These are phyloP conservation scores for Cyanistes caeruleus DNA, from an alignment of 2,113 vertebrate genomes.

Conservation along the genomic window DNA sequence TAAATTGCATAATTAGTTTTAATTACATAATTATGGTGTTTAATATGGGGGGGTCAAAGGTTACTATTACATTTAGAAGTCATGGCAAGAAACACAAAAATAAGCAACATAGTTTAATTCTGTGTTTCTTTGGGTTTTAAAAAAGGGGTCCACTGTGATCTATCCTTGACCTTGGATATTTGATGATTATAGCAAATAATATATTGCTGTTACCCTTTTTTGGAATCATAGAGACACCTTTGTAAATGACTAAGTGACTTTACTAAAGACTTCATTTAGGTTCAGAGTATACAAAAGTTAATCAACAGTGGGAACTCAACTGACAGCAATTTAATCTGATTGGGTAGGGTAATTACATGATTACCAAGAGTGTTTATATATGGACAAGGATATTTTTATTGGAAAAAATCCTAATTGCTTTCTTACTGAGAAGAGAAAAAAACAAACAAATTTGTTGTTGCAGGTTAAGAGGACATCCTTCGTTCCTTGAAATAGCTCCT, in stretches of 20 bases:
- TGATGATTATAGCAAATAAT: conserved; percentile 77
- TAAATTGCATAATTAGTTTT: conserved; percentile 97
- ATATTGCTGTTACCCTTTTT: conserved; percentile 66
- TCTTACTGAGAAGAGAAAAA: conserved; percentile 80
- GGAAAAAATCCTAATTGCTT: conserved; percentile 83
- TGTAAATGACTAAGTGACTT: conserved; percentile 79
- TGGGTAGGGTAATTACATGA: conserved; percentile 87
- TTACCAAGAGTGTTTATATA: conserved; percentile 86
- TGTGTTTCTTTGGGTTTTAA: conserved; percentile 69
- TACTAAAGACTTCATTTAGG: conserved; percentile 83
- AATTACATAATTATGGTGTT: conserved; percentile 94
- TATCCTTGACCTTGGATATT: conserved; percentile 81
- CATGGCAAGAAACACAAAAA: conserved; percentile 70
- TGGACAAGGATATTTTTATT: conserved; percentile 87
- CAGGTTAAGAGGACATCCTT: conserved; percentile 75
- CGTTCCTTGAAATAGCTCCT: conserved; percentile 63
- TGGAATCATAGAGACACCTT: conserved; percentile 80
- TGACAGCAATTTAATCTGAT: conserved; percentile 84
- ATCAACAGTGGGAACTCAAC: conserved; percentile 75
- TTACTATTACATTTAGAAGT: conserved; percentile 86
- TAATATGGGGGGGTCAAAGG: conserved; percentile 89
- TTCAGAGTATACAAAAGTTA: conserved; percentile 74
- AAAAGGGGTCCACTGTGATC: conserved; percentile 68
- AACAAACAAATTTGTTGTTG: conserved; percentile 76
- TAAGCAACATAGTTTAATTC: conserved; percentile 66